Percentiles rank a stretch among this genome's conserved stretches.
Evolutionary conservation across 1,140 invertebrate genomes (phyloP).

Genomic region (Centruroides vittatus): DNA sequence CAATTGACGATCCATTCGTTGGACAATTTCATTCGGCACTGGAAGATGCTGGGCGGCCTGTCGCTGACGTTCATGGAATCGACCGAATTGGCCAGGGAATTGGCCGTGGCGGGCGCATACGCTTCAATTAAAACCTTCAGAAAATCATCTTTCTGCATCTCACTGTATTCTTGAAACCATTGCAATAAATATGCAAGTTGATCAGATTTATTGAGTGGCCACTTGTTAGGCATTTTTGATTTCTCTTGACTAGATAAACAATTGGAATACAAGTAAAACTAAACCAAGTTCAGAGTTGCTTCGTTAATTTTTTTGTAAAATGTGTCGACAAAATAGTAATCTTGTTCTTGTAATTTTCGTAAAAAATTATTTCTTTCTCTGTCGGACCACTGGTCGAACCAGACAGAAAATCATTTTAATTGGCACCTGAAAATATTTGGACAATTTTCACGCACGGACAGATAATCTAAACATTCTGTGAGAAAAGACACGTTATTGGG

Average conservation of each 20-base stretch:
- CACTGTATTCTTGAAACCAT: constrained; percentile 81
- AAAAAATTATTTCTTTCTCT: constrained; percentile 4
- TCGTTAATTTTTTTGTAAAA: not conserved
- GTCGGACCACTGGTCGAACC: constrained; percentile 8
- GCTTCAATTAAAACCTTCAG: constrained; percentile 52
- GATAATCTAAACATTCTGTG: not conserved
- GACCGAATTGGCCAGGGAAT: constrained; percentile 9
- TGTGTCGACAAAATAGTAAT: not conserved
- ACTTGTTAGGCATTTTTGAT: constrained; percentile 11
- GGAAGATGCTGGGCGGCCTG: constrained; percentile 68
- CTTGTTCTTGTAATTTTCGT: constrained; percentile 4
- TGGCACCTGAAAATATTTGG: constrained; percentile 8
- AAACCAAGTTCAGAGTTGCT: not conserved
- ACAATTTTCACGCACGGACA: not conserved
- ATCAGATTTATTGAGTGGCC: constrained; percentile 14
- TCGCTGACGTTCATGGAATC: constrained; percentile 9
- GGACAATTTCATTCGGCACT: constrained; percentile 76
- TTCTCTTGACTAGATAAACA: not conserved
- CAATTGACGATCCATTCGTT: constrained; percentile 70
- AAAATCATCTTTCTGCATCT: constrained; percentile 70
- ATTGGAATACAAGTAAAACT: not conserved
- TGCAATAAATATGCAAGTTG: constrained; percentile 58
- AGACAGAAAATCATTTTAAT: constrained; percentile 6
- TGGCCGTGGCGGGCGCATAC: constrained; percentile 9
- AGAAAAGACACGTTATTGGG: not conserved